Base-by-base conservation (phyloP, 2,797 vertebrate species). In the Apodemus agrarius region DNA sequence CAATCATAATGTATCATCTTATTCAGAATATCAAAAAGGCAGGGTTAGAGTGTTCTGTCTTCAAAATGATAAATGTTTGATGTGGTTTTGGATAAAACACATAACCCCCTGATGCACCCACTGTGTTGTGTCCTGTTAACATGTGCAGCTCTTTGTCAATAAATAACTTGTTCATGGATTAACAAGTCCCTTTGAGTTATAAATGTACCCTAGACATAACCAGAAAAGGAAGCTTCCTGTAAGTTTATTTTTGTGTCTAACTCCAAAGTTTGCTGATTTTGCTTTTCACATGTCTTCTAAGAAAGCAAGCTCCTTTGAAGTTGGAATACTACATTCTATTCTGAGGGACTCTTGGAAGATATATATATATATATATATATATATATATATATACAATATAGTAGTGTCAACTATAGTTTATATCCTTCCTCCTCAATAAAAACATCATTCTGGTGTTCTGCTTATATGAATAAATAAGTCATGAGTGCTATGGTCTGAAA, bases 231-330 rank as follows among this genome's bases (percentile, higher is more conserved):
- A 92, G 78, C 6, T 88, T 92, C 29, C 43, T 46, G 0, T 12
- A 54, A 89, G 69, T 91, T 80, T 87, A 81, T 81, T 93, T 93
- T 54, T 93, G 75, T 93, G 24, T 93, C 40, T 82, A 95, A 61
- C 72, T 43, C 34, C 46, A 67, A 11, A 72, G 29, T 67, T 93
- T 83, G 11, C 34, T 52, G 16, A 31, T 75, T 72, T 65, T 80
- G 19, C 7, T 92, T 87, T 84, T 21, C 49, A 46, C 49, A 31
- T 37, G 46, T 67, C 49, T 93, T 90, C 57, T 84, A 72, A 79
- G 57, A 93, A 83, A 92, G 40, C 49, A 95, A 92, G 40, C 1
- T 12, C 4, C 84, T 37, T 89, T 57, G 88, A 49, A 72, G 6
- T 13, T 65, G 69, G 16, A n/a, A 34, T 43, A 34, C 34, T 85